Evolutionary conservation across 2,113 vertebrate genomes (phyloP).

Genomic region (Anarrhichthys ocellatus): DNA sequence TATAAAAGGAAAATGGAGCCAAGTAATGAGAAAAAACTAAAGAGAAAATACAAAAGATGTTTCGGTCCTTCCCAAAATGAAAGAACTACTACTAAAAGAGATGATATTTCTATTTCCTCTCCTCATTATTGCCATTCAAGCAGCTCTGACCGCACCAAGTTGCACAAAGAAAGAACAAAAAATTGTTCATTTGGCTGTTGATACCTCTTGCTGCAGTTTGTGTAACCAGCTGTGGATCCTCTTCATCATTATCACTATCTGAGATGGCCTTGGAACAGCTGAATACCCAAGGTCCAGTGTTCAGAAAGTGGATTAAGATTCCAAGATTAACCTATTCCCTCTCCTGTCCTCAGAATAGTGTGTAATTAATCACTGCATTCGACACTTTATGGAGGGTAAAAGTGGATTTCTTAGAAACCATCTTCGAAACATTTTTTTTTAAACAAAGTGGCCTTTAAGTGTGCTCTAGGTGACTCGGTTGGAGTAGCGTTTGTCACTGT

Average conservation of each 20-base stretch:
- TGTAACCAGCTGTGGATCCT: conserved; percentile 34
- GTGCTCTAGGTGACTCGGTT: not conserved
- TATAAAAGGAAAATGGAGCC: conserved; percentile 31
- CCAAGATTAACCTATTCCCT: conserved; percentile 43
- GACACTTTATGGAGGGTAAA: conserved; percentile 11
- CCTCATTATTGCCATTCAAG: not conserved
- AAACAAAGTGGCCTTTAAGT: conserved; percentile 16
- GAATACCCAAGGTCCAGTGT: conserved; percentile 52
- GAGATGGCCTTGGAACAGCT: conserved; percentile 27
- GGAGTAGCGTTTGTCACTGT: not conserved
- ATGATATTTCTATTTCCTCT: not conserved
- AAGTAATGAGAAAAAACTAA: conserved; percentile 28
- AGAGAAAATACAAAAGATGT: not conserved
- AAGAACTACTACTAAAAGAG: no score
- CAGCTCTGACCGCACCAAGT: not conserved
- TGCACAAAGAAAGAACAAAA: not conserved
- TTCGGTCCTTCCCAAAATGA: not conserved
- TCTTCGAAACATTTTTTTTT: not conserved
- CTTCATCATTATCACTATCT: conserved; percentile 20
- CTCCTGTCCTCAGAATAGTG: conserved; percentile 1
- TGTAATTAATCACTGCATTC: conserved; percentile 32
- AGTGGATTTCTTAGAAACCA: conserved; percentile 3
- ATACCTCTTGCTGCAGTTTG: conserved; percentile 13
- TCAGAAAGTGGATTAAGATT: conserved; percentile 48
- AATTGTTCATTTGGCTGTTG: not conserved